phyloP scores from a whole-genome alignment of 2,888 invertebrate genomes.

The Philhelius pedissequus region DNA sequence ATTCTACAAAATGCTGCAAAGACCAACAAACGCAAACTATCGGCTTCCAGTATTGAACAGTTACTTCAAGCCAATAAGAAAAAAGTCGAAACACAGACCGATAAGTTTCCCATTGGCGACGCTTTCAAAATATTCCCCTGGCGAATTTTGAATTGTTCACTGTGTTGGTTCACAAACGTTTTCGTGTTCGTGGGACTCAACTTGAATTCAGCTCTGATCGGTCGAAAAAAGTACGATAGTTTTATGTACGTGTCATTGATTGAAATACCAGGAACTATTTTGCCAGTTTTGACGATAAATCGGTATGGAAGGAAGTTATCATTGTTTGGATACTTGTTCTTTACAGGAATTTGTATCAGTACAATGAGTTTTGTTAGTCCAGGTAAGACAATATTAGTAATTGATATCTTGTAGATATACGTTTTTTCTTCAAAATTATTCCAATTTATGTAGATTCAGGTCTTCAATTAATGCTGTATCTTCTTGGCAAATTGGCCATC shows the following conservation, averaged over 20 bases:
- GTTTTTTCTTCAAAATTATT: no score
- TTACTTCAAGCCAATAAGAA: conserved; percentile 72
- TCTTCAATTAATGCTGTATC: conserved; percentile 78
- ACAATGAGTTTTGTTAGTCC: background rate
- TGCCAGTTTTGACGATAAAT: background rate
- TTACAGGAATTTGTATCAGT: background rate
- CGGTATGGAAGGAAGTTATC: background rate
- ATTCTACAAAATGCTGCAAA: conserved; percentile 83
- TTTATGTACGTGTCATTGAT: no score
- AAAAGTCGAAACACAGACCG: conserved; percentile 70
- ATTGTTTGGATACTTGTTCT: background rate
- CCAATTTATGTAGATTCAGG: no score
- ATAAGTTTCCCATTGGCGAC: conserved; percentile 74
- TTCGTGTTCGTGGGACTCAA: conserved; percentile 86
- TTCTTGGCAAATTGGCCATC: conserved; percentile 83
- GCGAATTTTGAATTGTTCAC: conserved; percentile 82
- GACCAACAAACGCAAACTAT: conserved; percentile 79
- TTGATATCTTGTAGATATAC: conserved; percentile 67
- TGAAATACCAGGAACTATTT: background rate
- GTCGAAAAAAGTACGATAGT: background rate
- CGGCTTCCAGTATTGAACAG: conserved; percentile 71
- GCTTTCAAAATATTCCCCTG: conserved; percentile 72
- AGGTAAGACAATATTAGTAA: conserved; percentile 37
- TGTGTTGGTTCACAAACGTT: conserved; percentile 89
- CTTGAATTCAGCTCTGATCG: background rate